phyloP scores from a whole-genome alignment of 1,140 invertebrate genomes.

The Pectinophora gossypiella region DNA sequence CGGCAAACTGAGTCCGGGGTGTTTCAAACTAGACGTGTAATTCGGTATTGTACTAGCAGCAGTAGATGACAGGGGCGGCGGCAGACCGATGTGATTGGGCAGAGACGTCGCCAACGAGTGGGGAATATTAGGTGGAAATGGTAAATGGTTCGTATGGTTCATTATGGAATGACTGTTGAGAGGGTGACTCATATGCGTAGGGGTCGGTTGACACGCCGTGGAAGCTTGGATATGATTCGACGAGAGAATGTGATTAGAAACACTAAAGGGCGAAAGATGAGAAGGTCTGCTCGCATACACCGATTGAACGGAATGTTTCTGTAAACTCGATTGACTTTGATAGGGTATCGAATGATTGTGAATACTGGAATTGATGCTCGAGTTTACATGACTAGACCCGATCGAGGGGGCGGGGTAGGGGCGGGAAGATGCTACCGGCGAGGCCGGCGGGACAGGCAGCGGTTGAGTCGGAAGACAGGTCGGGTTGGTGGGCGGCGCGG shows the following conservation, averaged over 20 bases:
- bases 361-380: conserved; percentile 66
- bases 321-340: conserved; percentile 64
- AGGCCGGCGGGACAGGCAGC: conserved; percentile 39
- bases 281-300: conserved; percentile 49
- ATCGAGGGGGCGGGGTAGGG: conserved; percentile 53
- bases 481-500: conserved; percentile 44
- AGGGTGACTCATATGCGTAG: conserved; percentile 42
- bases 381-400: conserved; percentile 70
- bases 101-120: conserved; percentile 39
- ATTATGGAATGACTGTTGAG: conserved; percentile 56
- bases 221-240: conserved; percentile 42
- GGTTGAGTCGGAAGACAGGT: conserved; percentile 60
- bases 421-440: conserved; percentile 51
- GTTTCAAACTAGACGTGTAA: conserved; percentile 48
- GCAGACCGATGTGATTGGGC: conserved; percentile 47
- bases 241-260: conserved; percentile 53
- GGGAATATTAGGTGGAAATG: conserved; percentile 39
- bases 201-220: conserved; percentile 31
- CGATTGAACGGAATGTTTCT: conserved; percentile 64
- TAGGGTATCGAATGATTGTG: conserved; percentile 57
- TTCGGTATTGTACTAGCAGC: conserved; percentile 49
- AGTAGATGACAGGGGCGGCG: conserved; percentile 36
- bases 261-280: conserved; percentile 59
- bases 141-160: conserved; percentile 42
- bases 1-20: conserved; percentile 41